phyloP scores from a whole-genome alignment of 2,888 invertebrate species.

The Idaea aversata region DNA sequence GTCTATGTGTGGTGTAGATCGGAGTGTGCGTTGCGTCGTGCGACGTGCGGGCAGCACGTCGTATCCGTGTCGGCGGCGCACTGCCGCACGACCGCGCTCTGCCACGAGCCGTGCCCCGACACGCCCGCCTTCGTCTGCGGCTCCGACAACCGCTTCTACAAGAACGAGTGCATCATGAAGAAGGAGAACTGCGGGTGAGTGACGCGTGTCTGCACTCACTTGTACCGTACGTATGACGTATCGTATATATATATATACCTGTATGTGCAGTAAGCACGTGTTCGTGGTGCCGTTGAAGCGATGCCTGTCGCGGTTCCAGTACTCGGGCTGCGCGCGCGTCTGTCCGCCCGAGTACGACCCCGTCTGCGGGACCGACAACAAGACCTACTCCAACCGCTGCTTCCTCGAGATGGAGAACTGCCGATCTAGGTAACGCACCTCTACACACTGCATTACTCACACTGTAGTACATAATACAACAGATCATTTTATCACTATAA shows the following conservation, averaged over 20 bases:
- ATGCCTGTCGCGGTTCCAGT: conserved; percentile 91
- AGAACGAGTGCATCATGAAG: conserved; percentile 95
- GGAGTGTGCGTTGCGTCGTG: conserved; percentile 89
- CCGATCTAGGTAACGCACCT: conserved; percentile 81
- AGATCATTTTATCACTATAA: no score
- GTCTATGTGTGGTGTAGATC: conserved; percentile 74
- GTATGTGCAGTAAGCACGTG: conserved; percentile 86
- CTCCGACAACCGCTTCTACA: conserved; percentile 93
- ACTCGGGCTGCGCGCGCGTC: conserved; percentile 92
- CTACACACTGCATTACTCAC: conserved; percentile 6
- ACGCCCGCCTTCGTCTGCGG: conserved; percentile 92
- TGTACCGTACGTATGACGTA: neutral
- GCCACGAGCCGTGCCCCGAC: conserved; percentile 85
- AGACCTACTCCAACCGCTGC: conserved; percentile 96
- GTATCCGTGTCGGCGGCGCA: conserved; percentile 90
- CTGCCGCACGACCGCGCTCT: conserved; percentile 91
- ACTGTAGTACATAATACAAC: no score
- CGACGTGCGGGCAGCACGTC: conserved; percentile 92
- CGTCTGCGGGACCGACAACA: conserved; percentile 94
- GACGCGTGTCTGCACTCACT: no score
- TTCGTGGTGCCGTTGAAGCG: conserved; percentile 94
- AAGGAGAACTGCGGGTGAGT: conserved; percentile 92
- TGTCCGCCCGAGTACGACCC: conserved; percentile 94
- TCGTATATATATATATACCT: no score
- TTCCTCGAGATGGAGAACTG: conserved; percentile 96